Evolutionary conservation across 2,888 invertebrate genomes (phyloP).

Genomic region (Synanthedon myopaeformis): DNA sequence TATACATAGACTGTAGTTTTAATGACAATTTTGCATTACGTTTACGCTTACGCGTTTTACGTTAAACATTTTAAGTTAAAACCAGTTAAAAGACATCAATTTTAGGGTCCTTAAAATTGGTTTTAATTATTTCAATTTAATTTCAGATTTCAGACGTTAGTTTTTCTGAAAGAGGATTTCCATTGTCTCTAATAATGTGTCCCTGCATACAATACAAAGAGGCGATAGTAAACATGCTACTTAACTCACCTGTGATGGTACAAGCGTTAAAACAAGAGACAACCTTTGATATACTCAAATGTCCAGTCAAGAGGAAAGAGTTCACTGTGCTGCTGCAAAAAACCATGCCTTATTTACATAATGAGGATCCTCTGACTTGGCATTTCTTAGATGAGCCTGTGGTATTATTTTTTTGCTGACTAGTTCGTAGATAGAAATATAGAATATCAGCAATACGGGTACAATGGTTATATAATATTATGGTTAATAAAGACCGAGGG

Average conservation of each 20-base stretch:
- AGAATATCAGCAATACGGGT: no score
- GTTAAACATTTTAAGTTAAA: no score
- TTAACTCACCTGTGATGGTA: constrained; percentile 19
- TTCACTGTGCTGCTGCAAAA: constrained; percentile 49
- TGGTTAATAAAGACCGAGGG: no score
- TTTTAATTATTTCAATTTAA: neutral
- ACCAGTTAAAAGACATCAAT: no score
- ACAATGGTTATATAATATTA: no score
- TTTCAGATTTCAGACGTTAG: constrained; percentile 34
- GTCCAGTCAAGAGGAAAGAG: constrained; percentile 31
- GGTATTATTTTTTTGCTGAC: constrained; percentile 17
- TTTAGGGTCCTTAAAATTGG: no score
- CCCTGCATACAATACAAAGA: constrained; percentile 41
- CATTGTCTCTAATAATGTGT: constrained; percentile 42
- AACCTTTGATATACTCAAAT: constrained; percentile 30
- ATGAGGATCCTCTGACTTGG: constrained; percentile 43
- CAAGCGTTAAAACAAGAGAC: constrained; percentile 34
- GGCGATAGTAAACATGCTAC: constrained; percentile 39
- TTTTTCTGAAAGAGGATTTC: constrained; percentile 44
- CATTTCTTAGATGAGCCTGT: constrained; percentile 44
- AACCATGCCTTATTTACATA: constrained; percentile 34
- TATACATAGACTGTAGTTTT: no score
- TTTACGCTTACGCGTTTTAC: no score
- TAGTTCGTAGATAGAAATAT: neutral
- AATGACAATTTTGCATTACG: no score